Evolutionary conservation across 2,888 invertebrate species (phyloP), one percentile per base, ranked within the genome.

Genomic region (Sympetrum striolatum): DNA sequence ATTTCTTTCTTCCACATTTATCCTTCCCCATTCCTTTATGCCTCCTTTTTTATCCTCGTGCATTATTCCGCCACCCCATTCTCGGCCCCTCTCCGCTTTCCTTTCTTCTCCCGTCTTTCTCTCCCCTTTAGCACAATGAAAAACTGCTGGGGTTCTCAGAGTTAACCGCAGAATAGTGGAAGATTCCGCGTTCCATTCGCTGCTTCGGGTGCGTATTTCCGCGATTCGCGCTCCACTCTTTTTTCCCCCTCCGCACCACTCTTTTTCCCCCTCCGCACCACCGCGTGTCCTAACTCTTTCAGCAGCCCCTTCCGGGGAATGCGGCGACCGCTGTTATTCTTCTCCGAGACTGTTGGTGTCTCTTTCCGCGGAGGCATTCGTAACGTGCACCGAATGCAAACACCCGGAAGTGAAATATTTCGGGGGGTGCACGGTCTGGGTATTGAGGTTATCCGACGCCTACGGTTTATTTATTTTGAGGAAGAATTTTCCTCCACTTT

Each of bases 151-250:
- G 73, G 31, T 22, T 31, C 25, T 25, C 73, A 31, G 73, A 73
- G 25, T 73, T 73, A 31, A 25, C 73, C 31, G 73, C 73, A 73
- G 12, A 53, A 73, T 25, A 73, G 25, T 31, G 31, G 31, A 73
- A 73, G 73, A 73, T 31, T 73, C 73, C 73, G 64, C 25, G 25
- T 73, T 31, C 73, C 73, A 22, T n/a, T 73, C 25, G 53, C 12
- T 82, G 53, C 25, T 25, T 81, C 48, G 48, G 53, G 48, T 82
- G 48, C 82, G 82, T n/a, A 35, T 82, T 82, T 82, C 82, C 81
- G 48, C 81, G n/a, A 48, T 48, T 53, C 81, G 48, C 81, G 48
- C 44, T 48, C n/a, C 81, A n/a, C n/a, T 81, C 81, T 6, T 8
- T 48, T n/a, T n/a, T n/a, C n/a, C n/a, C n/a, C n/a, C n/a, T n/a